Base-by-base conservation (phyloP, 2,888 invertebrate genomes). In the Calameuta idolon region DNA sequence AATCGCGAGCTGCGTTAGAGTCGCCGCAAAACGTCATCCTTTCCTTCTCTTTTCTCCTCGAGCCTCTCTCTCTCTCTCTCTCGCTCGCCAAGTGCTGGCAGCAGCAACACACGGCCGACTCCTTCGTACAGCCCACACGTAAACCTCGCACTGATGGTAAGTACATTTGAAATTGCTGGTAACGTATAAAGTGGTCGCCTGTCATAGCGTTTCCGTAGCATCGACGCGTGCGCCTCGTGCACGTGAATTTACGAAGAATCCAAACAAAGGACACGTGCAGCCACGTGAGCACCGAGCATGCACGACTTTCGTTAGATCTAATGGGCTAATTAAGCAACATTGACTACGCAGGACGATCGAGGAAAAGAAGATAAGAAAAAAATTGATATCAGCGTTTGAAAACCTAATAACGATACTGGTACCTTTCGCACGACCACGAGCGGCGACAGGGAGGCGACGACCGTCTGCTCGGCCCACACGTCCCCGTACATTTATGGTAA, bases 341-440 rank as follows among this genome's bases (percentile, higher is more conserved):
- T 0, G 55, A 9, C 23, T 35, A 12, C 9, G 0, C 5, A 23
- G 23, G 55, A 23, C 0, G 23, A 55, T 9, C 9, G 23, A 55
- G 55, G 55, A 55, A 4, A 15, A 15, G 15, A 40, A 15, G 12
- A 40, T 12, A 40, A 40, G 40, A 12, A 31, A 12, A 31, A 40
- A 55, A 23, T 55, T 55, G 23, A 23, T 23, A 55, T 55, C 23
- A 23, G 23, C 55, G 9, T 1, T 1, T 9, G 55, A 55, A 23
- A 55, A 23, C 23, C 55, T 2, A 23, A 55, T 55, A 3, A 2
- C 55, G 69, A 78, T 79, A 75, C 81, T 55, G 79, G 81, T 84
- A 86, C 85, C 87, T 88, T 85, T 78, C 82, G 83, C 76, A 85
- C 84, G 83, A 89, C 83, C 80, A 81, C 82, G 80, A 88, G 82